Conservation (phyloP, 2,888 invertebrate genomes). For the Pomacea canaliculata region DNA sequence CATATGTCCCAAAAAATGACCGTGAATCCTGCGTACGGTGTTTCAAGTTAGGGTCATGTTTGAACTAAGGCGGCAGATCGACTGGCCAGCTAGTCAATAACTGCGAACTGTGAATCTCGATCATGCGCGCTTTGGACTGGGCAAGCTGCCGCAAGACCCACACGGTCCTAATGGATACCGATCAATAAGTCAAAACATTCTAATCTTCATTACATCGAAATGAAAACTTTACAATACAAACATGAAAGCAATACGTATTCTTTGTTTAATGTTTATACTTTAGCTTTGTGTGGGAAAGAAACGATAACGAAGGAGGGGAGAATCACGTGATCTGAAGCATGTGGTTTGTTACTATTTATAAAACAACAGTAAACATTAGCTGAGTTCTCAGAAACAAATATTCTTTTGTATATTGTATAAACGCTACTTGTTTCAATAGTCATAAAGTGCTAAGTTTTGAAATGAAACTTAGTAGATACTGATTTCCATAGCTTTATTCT, state of each 20-base stretch:
- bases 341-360: slow-evolving; percentile 35
- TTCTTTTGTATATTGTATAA: not conserved
- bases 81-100: slow-evolving; percentile 23
- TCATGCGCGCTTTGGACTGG: slow-evolving; percentile 9
- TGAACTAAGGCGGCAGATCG: slow-evolving; percentile 28
- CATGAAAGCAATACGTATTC: too few relatives aligned
- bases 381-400: not conserved
- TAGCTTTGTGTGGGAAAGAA: too few relatives aligned
- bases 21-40: not conserved
- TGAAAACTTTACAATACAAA: too few relatives aligned
- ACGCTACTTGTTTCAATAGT: not conserved
- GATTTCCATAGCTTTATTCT: slow-evolving; percentile 1
- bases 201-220: not conserved
- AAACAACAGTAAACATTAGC: slow-evolving; percentile 25
- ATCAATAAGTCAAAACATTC: slow-evolving; percentile 28
- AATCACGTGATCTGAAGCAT: slow-evolving; percentile 32
- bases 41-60: slow-evolving; percentile 31
- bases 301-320: too few relatives aligned
- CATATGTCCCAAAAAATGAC: not conserved
- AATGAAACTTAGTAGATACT: not conserved
- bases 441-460: not conserved
- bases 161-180: not conserved
- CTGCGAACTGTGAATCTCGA: not conserved
- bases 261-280: too few relatives aligned
- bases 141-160: slow-evolving; percentile 24